Percentiles rank a stretch among this genome's conserved stretches.
Evolutionary conservation across 1,140 invertebrate species (phyloP).

Genomic region (Drosophila sulfurigaster): DNA sequence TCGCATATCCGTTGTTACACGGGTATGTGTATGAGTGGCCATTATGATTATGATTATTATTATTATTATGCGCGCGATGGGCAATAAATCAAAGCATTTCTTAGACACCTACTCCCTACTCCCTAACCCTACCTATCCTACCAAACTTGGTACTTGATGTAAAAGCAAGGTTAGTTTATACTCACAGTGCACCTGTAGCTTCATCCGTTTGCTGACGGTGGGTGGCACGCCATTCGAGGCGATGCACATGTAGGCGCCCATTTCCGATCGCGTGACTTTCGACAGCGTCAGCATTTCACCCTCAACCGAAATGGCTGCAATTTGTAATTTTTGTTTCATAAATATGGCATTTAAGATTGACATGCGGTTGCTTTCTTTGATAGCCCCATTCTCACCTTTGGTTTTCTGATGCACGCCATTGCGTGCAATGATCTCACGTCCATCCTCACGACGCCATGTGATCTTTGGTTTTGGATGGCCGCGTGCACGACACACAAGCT

Average conservation of each 20-base stretch:
- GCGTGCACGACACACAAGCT: constrained; percentile 93
- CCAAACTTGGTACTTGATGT: too few relatives aligned
- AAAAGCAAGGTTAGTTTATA: constrained; percentile 76
- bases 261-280: constrained; percentile 93
- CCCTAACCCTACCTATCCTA: not conserved
- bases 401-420: constrained; percentile 89
- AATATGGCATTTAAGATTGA: constrained; percentile 30
- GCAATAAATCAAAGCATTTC: constrained; percentile 68
- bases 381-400: constrained; percentile 87
- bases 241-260: constrained; percentile 94
- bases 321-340: not conserved
- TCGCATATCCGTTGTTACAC: not conserved
- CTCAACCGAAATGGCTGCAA: constrained; percentile 88
- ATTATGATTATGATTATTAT: constrained; percentile 68
- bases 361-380: constrained; percentile 40
- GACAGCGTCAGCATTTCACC: constrained; percentile 91
- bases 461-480: constrained; percentile 94
- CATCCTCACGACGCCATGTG: constrained; percentile 94
- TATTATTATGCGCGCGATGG: constrained; percentile 49
- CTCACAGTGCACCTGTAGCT: constrained; percentile 94
- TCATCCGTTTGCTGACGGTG: constrained; percentile 92
- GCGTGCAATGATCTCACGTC: constrained; percentile 91
- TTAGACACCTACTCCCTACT: constrained; percentile 45
- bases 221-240: constrained; percentile 92
- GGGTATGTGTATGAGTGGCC: not conserved